A percentile compares a stretch with the other conserved stretches of the same genome.
phyloP scores from a whole-genome alignment of 2,797 vertebrate species.

The Fundulus diaphanus region DNA sequence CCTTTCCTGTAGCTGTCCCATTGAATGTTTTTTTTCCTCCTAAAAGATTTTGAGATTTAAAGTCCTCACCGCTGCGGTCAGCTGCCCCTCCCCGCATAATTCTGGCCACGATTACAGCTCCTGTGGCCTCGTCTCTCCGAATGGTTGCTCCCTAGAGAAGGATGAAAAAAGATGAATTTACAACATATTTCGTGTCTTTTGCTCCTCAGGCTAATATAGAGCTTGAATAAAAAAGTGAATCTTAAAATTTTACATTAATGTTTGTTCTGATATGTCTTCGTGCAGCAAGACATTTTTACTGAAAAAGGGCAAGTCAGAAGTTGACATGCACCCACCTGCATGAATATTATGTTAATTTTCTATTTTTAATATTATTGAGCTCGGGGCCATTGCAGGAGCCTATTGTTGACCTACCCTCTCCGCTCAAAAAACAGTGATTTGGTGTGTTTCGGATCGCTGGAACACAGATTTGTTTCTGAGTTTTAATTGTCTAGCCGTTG shows the following conservation, averaged over 20 bases:
- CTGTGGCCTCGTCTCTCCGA: slow-evolving; percentile 88
- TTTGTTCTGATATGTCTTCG: background rate
- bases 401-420: background rate
- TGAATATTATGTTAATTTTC: background rate
- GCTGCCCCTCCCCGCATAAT: slow-evolving; percentile 95
- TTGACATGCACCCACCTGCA: background rate
- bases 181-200: slow-evolving; percentile 7
- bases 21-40: background rate
- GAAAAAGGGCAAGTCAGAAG: background rate
- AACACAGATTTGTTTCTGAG: background rate
- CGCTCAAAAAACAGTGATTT: background rate
- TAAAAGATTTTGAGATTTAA: background rate
- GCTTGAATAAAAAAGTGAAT: background rate
- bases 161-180: background rate
- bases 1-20: background rate
- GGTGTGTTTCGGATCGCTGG: background rate
- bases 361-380: background rate
- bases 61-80: slow-evolving; percentile 89
- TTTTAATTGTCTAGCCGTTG: background rate
- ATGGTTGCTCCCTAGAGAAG: slow-evolving; percentile 90
- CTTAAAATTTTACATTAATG: background rate
- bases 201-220: background rate
- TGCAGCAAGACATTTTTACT: no score
- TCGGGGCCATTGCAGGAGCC: background rate
- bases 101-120: slow-evolving; percentile 91